Evolutionary conservation across 2,888 invertebrate species (phyloP), one percentile per base, ranked within the genome.

Genomic region (Cosmopolites sordidus): DNA sequence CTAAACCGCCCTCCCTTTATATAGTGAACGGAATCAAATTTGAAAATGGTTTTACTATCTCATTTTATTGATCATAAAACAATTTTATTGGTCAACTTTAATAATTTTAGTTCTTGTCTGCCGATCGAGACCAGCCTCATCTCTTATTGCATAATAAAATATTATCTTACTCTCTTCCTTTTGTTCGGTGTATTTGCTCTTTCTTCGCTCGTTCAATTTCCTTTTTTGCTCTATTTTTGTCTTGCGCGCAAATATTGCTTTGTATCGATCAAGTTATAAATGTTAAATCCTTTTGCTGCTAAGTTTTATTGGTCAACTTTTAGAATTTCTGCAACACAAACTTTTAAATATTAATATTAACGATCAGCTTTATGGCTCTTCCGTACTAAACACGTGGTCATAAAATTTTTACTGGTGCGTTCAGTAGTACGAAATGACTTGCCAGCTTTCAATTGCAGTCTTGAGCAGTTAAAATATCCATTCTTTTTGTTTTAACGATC

Each of bases 41-140:
- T 5, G 22, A 22, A 8, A 67, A 69, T 63, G 66, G 64, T 71
- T 72, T 73, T 72, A 73, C 67, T 69, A 70, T 63, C 60, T 61
- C 65, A 72, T 71, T 73, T 73, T 73, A 73, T 72, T 60, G 70
- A 60, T 69, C 66, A 73, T 73, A 73, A 73, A 73, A 65, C 66
- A 67, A 71, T 72, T 73, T 73, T 73, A 73, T 72, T 71, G 69
- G 70, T 66, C 60, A 69, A 72, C 65, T 73, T 73, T 73, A 73
- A 73, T 72, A 73, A 72, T 73, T 72, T 72, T 69, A 72, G 72
- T 73, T 73, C 72, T 73, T 72, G 72, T 71, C 22, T 3, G 22
- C 4, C 22, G 22, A 22, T 8, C 4, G 22, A 8, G 8, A 8
- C 3, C 22, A 8, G 3, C 22, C 22, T 8, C 22, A 8, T 8